A percentile compares a stretch with the other conserved stretches of the same genome.
These are phyloP conservation scores for Trogon surrucura DNA, from an alignment of 2,113 vertebrate genomes.

Conservation along the genomic window DNA sequence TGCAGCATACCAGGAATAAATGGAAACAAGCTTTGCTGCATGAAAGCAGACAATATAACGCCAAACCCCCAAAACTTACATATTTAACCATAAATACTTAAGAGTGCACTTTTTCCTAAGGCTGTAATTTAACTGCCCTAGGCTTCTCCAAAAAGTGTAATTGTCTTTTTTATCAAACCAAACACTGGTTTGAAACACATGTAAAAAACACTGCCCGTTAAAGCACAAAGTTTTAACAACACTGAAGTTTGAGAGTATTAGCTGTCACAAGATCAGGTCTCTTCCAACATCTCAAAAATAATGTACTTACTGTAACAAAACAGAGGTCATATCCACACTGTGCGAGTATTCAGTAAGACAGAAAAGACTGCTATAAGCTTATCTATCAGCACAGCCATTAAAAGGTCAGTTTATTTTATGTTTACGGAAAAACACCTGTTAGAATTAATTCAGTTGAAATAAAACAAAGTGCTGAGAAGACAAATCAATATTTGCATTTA, in stretches of 20 bases:
- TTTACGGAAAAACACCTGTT: background rate
- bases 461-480: background rate
- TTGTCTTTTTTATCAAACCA: background rate
- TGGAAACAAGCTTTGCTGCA: background rate
- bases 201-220: background rate
- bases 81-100: background rate
- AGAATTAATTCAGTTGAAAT: background rate
- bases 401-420: background rate
- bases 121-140: background rate
- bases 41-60: background rate
- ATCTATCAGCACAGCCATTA: background rate
- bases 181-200: background rate
- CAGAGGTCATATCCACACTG: background rate
- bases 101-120: background rate
- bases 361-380: background rate
- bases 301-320: background rate
- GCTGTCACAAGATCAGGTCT: background rate
- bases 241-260: background rate
- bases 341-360: background rate
- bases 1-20: background rate
- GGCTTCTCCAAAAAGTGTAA: background rate
- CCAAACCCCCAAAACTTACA: background rate
- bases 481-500: background rate
- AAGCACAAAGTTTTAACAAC: background rate
- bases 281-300: background rate